Percentiles rank a stretch among this genome's conserved stretches.
Evolutionary conservation across 2,113 vertebrate species (phyloP).

Genomic region (Carassius carassius): DNA sequence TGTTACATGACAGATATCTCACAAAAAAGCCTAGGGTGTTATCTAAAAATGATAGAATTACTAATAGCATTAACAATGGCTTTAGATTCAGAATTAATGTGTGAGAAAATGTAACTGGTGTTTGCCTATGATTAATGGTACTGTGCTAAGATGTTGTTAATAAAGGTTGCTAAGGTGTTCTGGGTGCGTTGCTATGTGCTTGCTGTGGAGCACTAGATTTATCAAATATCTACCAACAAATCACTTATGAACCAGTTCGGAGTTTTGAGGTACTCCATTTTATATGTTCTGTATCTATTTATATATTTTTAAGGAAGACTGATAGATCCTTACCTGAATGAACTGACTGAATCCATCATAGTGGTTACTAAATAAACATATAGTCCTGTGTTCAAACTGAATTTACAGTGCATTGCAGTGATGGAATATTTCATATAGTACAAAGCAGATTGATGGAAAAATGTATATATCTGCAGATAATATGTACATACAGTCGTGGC

Average conservation of each 20-base stretch:
- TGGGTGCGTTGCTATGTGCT: no score
- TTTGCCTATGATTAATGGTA: neutral
- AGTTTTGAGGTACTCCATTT: no score
- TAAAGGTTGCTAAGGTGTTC: no score
- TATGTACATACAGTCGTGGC: no score
- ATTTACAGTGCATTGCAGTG: neutral
- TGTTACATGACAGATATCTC: neutral
- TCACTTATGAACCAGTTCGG: no score
- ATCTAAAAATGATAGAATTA: neutral
- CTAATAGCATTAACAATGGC: neutral
- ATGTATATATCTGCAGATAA: no score
- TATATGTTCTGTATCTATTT: no score
- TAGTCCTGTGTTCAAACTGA: neutral
- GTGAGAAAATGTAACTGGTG: neutral
- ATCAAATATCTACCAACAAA: no score
- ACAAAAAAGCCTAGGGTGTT: neutral
- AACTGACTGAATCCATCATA: neutral
- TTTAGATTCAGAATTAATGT: neutral
- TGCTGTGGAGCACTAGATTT: no score
- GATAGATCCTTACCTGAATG: neutral
- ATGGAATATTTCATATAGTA: neutral
- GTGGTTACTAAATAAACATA: neutral
- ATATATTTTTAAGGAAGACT: neutral
- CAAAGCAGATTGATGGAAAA: neutral
- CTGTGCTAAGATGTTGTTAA: neutral